A percentile compares a stretch with the other conserved stretches of the same genome.
These are phyloP conservation scores for Ips typographus DNA, from an alignment of 1,140 invertebrate genomes.

Conservation along the genomic window DNA sequence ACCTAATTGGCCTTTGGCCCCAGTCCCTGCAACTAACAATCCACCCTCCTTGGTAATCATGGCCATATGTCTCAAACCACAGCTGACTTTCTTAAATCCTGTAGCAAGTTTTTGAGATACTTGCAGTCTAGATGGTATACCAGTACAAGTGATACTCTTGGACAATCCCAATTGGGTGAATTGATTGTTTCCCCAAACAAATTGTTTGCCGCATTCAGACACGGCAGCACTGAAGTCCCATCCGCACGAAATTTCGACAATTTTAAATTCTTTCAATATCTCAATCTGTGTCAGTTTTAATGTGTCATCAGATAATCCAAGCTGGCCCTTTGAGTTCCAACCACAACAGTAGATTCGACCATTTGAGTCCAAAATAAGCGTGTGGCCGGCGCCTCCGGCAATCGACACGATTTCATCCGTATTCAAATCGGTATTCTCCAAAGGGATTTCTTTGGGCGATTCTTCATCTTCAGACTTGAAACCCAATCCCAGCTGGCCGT, in stretches of 20 bases:
- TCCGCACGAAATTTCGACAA: constrained; percentile 65
- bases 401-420: constrained; percentile 61
- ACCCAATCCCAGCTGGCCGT: constrained; percentile 76
- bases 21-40: constrained; percentile 63
- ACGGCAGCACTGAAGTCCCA: constrained; percentile 73
- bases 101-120: constrained; percentile 50
- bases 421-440: constrained; percentile 51
- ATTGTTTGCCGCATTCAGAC: constrained; percentile 63
- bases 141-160: constrained; percentile 54
- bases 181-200: constrained; percentile 75
- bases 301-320: constrained; percentile 63
- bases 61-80: constrained; percentile 69
- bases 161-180: constrained; percentile 71
- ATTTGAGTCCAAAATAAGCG: constrained; percentile 64
- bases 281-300: constrained; percentile 58
- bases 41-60: constrained; percentile 64
- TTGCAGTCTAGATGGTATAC: constrained; percentile 52
- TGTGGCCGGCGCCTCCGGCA: constrained; percentile 75
- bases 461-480: constrained; percentile 66
- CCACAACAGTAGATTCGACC: constrained; percentile 80
- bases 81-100: constrained; percentile 52
- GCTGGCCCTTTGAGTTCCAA: constrained; percentile 81
- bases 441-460: constrained; percentile 58
- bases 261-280: constrained; percentile 57
- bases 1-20: constrained; percentile 66